Evolutionary conservation across 2,113 vertebrate species (phyloP).

Genomic region (Nothocercus julius): DNA sequence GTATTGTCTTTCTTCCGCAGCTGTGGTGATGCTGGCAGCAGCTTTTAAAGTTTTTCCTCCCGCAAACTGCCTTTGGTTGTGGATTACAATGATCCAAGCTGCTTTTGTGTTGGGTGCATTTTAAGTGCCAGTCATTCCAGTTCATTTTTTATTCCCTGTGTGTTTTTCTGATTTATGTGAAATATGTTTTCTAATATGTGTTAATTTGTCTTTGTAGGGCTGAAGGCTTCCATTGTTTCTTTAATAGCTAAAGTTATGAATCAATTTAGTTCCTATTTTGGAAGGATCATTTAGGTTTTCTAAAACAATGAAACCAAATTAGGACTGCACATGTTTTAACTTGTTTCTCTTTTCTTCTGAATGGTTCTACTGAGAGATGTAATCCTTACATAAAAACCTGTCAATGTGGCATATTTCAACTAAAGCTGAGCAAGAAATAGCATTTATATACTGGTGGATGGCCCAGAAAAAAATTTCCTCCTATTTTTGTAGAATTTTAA

Average conservation of each 20-base stretch:
- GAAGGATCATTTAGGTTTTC: conserved; percentile 8
- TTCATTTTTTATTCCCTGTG: conserved; percentile 12
- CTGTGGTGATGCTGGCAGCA: neutral
- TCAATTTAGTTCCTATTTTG: conserved; percentile 2
- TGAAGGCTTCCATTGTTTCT: neutral
- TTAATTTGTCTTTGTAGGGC: conserved; percentile 41
- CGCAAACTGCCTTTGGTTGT: conserved; percentile 1
- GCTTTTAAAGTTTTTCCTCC: neutral
- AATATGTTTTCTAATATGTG: neutral
- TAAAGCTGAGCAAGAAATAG: neutral
- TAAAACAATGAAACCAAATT: conserved; percentile 28
- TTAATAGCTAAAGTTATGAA: conserved; percentile 23
- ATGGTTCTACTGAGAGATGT: neutral
- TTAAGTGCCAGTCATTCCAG: conserved; percentile 12
- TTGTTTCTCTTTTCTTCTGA: conserved; percentile 9
- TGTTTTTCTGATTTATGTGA: neutral
- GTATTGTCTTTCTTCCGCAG: neutral
- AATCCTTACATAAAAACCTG: neutral
- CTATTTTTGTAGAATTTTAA: neutral
- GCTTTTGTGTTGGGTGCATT: conserved; percentile 15
- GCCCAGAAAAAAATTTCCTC: neutral
- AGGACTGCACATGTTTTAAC: neutral
- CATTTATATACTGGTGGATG: neutral
- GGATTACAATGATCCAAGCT: neutral
- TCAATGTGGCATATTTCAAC: neutral